phyloP scores from a whole-genome alignment of 2,797 vertebrate genomes.

The Phalloptychus januarius region DNA sequence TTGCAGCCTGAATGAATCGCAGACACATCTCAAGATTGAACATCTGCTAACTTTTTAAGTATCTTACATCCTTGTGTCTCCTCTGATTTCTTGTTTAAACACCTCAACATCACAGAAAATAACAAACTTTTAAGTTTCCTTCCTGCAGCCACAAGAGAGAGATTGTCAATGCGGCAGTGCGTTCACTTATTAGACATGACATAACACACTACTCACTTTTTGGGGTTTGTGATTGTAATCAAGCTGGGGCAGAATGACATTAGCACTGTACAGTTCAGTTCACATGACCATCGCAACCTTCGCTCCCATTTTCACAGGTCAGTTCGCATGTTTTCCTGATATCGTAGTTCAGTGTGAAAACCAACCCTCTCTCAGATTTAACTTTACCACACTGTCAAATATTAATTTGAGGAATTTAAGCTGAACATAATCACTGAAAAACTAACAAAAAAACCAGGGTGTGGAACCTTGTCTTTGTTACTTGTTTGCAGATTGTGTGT shows the following conservation, averaged over 20 bases:
- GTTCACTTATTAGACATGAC: not conserved
- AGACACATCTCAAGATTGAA: not conserved
- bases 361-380: not conserved
- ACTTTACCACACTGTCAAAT: not conserved
- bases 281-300: not conserved
- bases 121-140: not conserved
- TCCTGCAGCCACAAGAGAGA: not conserved
- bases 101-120: not conserved
- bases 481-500: not conserved
- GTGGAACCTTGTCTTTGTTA: not conserved
- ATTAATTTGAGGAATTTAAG: not conserved
- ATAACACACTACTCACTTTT: not conserved
- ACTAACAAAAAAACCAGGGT: not conserved
- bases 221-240: not conserved
- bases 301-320: not conserved
- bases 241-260: not conserved
- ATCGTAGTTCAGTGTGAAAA: not conserved
- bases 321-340: not conserved
- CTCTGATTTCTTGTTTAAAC: not conserved
- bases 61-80: not conserved
- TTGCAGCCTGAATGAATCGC: not conserved
- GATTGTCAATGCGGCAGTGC: not conserved
- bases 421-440: not conserved
- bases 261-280: not conserved
- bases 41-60: not conserved